These are phyloP conservation scores for Psittacara wagleri DNA, from an alignment of 2,113 vertebrate species.

Conservation along the genomic window DNA sequence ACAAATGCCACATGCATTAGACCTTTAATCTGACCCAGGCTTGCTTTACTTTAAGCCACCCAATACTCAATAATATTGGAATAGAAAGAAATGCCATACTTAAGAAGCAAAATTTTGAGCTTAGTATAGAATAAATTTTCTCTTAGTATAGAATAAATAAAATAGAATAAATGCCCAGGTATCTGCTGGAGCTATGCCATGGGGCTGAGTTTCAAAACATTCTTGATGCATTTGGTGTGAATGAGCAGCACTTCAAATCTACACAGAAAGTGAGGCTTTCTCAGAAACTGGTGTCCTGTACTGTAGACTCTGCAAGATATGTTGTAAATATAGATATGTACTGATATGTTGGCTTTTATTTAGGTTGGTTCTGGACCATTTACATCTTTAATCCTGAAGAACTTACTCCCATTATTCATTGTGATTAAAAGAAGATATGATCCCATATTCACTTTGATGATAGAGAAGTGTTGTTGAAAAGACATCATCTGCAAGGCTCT, in stretches of 20 bases:
- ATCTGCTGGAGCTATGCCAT: not conserved
- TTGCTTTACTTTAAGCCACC: not conserved
- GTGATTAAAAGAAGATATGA: not conserved
- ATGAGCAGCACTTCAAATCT: not conserved
- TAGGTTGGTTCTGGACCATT: not conserved
- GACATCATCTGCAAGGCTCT: not conserved
- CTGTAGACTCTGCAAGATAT: not conserved
- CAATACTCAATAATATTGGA: not conserved
- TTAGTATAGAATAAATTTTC: not conserved
- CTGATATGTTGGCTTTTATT: not conserved
- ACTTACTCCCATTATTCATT: not conserved
- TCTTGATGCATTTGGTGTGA: not conserved
- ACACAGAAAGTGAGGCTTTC: not conserved
- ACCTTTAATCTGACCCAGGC: not conserved
- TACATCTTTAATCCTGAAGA: not conserved
- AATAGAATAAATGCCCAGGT: not conserved
- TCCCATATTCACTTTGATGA: not conserved
- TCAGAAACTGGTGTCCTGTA: not conserved
- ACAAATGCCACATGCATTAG: not conserved
- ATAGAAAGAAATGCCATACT: not conserved
- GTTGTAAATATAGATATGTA: not conserved
- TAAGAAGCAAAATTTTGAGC: not conserved
- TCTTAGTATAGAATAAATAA: not conserved
- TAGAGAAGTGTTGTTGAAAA: not conserved
- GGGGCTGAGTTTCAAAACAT: not conserved